Evolutionary conservation across 53 echinoderm and acorn worm genomes (phyloP).

Genomic region (Echinometra lucunter): DNA sequence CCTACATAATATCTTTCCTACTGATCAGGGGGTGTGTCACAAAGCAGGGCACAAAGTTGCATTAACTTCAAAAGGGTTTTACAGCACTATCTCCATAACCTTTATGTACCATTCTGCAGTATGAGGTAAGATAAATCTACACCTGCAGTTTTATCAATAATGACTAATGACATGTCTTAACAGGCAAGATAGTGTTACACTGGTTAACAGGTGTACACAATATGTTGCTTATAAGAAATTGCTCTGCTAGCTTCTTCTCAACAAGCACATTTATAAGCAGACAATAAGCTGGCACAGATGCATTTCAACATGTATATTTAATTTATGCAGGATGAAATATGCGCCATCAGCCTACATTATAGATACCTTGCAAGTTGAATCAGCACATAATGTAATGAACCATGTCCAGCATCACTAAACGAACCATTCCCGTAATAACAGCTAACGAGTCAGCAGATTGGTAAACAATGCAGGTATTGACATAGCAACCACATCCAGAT

Average conservation of each 20-base stretch:
- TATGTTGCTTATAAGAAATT: not conserved
- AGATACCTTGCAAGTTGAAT: not conserved
- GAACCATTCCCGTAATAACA: not conserved
- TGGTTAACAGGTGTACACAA: not conserved
- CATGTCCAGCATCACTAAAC: not conserved
- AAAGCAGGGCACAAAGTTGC: no score
- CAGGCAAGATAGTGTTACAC: not conserved
- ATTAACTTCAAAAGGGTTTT: no score
- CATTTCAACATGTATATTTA: not conserved
- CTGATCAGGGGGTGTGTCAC: no score
- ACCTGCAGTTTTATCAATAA: not conserved
- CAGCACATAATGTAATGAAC: slow-evolving; percentile 33
- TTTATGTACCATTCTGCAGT: not conserved
- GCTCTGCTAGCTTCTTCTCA: not conserved
- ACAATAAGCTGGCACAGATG: not conserved
- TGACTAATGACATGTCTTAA: not conserved
- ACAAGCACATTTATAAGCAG: not conserved
- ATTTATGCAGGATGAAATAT: not conserved
- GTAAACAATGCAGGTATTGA: slow-evolving; percentile 48
- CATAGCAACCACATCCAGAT: slow-evolving; percentile 60
- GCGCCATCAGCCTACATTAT: not conserved
- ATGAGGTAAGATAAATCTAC: not conserved
- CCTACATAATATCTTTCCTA: no score
- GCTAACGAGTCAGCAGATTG: not conserved
- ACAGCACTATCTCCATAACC: not conserved